Base-by-base conservation (phyloP, 2,888 invertebrate genomes). In the Hipparchia sbordonii region DNA sequence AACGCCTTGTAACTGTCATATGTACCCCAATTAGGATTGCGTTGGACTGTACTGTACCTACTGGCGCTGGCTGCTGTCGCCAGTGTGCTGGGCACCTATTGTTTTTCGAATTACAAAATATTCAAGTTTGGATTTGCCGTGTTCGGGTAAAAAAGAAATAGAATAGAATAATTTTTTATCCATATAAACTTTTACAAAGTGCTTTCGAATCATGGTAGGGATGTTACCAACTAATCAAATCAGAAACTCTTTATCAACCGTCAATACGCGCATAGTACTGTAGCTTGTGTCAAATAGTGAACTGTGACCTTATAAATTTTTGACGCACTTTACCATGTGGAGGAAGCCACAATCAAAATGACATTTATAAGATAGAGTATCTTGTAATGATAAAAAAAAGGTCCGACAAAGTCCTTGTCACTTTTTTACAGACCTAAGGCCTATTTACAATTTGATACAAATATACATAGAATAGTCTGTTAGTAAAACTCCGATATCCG, bases 1-100 rank as follows among this genome's bases (percentile, higher is more conserved):
- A 92, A 91, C 92, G 92, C 93, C 92, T 91, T 91, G 92, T 92
- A 87, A 82, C 89, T 92, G 92, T 92, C 92, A 90, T 90, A 85
- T 88, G 91, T 86, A 89, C 85, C 91, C 92, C 91, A 93, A 93
- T 93, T 92, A 92, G 91, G 92, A 80, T 88, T 87, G 87, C 81
- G 83, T 85, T 87, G 82, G 81, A 81, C 81, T 63, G n/a, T 61
- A 52, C 52, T 6, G 51, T 6, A 10, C n/a, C n/a, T n/a, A n/a
- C 8, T 10, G 33, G 39, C 5, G 39, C 39, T 23, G 10, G 10
- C 10, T 9, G 4, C 52, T 54, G 10, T 46, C 12, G 45, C 39
- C 10, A 12, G 12, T 59, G 13, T 13, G 8, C 2, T 62, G 45
- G 13, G 13, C 3, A 39, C 13, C 51, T 54, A 69, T 69, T 69